phyloP scores from a whole-genome alignment of 1,140 invertebrate genomes.

The Battus philenor region DNA sequence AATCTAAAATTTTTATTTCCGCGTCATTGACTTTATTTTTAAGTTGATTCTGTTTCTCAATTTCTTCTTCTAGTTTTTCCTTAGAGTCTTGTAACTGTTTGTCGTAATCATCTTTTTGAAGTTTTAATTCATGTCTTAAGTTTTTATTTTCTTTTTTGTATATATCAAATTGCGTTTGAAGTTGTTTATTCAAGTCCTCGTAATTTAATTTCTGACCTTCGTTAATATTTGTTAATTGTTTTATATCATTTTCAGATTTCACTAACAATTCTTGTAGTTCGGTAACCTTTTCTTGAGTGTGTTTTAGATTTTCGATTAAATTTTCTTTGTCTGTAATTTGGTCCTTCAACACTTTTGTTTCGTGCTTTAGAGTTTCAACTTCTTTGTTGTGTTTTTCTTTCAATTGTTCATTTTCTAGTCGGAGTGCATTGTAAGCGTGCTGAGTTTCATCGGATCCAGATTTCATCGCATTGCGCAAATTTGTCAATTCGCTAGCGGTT shows the following conservation, averaged over 20 bases:
- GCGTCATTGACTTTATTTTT: conserved; percentile 54
- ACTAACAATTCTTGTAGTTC: conserved; percentile 64
- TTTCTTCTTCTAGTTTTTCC: conserved; percentile 69
- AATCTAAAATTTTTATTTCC: conserved; percentile 55
- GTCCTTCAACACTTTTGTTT: conserved; percentile 73
- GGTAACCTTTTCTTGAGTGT: conserved; percentile 67
- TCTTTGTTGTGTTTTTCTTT: conserved; percentile 51
- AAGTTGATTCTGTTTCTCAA: conserved; percentile 63
- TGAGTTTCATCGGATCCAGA: conserved; percentile 38
- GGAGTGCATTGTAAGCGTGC: conserved; percentile 35
- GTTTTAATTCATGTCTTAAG: conserved; percentile 54
- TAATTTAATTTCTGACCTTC: conserved; percentile 71
- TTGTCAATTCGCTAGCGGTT: conserved; percentile 39
- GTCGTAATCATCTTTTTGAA: conserved; percentile 59
- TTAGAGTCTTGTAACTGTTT: conserved; percentile 62
- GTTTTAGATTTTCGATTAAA: conserved; percentile 71
- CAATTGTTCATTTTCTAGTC: conserved; percentile 48
- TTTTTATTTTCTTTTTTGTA: conserved; percentile 67
- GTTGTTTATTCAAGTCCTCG: conserved; percentile 67
- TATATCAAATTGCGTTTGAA: conserved; percentile 59
- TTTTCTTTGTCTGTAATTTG: conserved; percentile 72
- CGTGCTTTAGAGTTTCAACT: conserved; percentile 65
- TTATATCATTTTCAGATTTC: conserved; percentile 67
- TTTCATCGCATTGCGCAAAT: conserved; percentile 40
- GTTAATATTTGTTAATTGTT: conserved; percentile 60